Evolutionary conservation across 2,888 invertebrate genomes (phyloP), one percentile per base, ranked within the genome.

Genomic region (Drosophila silvestris): DNA sequence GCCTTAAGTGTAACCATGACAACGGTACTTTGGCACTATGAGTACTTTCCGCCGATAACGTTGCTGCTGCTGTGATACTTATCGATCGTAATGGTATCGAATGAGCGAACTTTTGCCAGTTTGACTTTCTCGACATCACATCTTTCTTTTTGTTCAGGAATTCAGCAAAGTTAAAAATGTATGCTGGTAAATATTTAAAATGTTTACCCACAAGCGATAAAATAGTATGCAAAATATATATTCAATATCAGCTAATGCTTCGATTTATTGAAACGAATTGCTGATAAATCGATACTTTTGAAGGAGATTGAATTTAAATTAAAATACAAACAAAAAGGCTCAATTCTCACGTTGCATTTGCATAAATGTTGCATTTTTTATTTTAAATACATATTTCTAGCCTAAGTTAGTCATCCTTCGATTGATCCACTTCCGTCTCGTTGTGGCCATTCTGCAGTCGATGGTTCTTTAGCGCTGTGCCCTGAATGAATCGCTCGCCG

Each of bases 401-500:
- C 16, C n/a, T 7, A 37, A 26, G 14, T 68, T 72, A 28, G 68
- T 47, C 47, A 74, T 67, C 51, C 35, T 71, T 64, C 14, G 62
- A 39, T 14, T 52, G 53, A 12, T 50, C 68, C 16, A 62, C 65
- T 16, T 44, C 53, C 28, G 71, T 22, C 33, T 86, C 84, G 58
- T 57, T 62, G 70, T 93, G 93, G 0, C 78, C 74, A 56, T 74
- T 74, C 57, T 85, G 85, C 16, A 68, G 47, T 37, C 95, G 94
- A 89, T 96, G 96, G 44, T 95, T 95, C 83, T 96, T 96, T 32
- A 96, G 91, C 22, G 95, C 95, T 12, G 95, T 95, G 1, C 95
- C 95, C 94, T 96, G 96, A 81, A 96, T 96, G 80, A 96, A 96
- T 9, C 96, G 94, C 33, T 96, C 96, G 0, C 95, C 95, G 85